Evolutionary conservation across 2,888 invertebrate genomes (phyloP), one percentile per base, ranked within the genome.

Genomic region (Zootermopsis nevadensis): DNA sequence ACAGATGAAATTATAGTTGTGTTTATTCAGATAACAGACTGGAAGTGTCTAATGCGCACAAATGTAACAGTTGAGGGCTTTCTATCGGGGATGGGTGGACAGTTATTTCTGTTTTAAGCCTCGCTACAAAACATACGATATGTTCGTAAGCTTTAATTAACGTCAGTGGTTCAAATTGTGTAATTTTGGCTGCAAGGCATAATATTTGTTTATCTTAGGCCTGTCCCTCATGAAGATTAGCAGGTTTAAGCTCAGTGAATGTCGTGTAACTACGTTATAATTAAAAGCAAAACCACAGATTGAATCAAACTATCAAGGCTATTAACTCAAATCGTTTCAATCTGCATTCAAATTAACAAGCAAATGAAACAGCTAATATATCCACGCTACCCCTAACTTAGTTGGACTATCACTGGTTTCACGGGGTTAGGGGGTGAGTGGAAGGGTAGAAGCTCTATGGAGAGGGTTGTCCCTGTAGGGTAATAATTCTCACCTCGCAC

Each of bases 401-500:
- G 31, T 33, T 6, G 55, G 31, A 77, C 30, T 27, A 48, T 33
- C 77, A 48, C n/a, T 60, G 60, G 60, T n/a, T 53, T 24, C 27
- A 27, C n/a, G 15, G 60, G 24, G 31, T 12, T 31, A 55, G 7
- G 53, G 30, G 77, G 31, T 55, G 53, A 77, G 35, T 12, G 8
- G 76, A 33, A 33, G 42, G 69, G 69, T 33, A 69, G 69, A 10
- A 69, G 19, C 33, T 22, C 69, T 69, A 33, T 33, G 69, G 8
- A 69, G 33, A 69, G 69, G 38, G 38, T 38, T 38, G n/a, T 77
- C 77, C 77, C 77, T 55, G 77, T 77, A 55, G 77, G 53, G 77
- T 77, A 77, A 77, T 77, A 77, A 77, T 55, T 77, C 77, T 77
- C 55, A 77, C 77, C 77, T 77, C 55, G 55, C 53, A 33, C 77